These are phyloP conservation scores for Pseudonaja textilis DNA, from an alignment of 2,113 vertebrate genomes.

Conservation along the genomic window DNA sequence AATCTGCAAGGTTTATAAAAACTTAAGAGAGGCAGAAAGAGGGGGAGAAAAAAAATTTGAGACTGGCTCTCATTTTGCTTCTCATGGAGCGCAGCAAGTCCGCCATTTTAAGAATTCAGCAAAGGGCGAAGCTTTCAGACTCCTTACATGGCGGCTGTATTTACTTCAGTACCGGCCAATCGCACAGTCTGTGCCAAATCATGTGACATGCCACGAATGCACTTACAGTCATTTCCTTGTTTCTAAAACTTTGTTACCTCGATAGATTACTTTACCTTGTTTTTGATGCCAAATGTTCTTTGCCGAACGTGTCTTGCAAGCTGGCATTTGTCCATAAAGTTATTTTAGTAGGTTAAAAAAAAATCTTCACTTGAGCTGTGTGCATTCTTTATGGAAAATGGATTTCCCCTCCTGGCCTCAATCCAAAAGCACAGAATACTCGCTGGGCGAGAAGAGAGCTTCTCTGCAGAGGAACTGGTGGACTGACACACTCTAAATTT, in stretches of 20 bases:
- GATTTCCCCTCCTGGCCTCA: slow-evolving; percentile 87
- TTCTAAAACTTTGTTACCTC: slow-evolving; percentile 69
- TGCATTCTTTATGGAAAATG: slow-evolving; percentile 91
- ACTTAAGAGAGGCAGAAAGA: slow-evolving; percentile 56
- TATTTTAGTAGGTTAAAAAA: slow-evolving; percentile 79
- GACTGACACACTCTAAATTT: slow-evolving; percentile 81
- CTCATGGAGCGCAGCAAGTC: slow-evolving; percentile 67
- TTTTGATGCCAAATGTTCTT: slow-evolving; percentile 69
- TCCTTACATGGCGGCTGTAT: slow-evolving; percentile 90
- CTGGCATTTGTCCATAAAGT: slow-evolving; percentile 78
- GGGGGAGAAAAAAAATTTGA: slow-evolving; percentile 31
- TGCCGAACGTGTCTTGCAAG: slow-evolving; percentile 69
- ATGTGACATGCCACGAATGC: slow-evolving; percentile 88
- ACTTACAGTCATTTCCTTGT: slow-evolving; percentile 78
- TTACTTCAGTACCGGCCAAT: slow-evolving; percentile 81
- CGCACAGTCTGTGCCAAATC: slow-evolving; percentile 71
- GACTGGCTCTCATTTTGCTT: slow-evolving; percentile 60
- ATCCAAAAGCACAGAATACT: slow-evolving; percentile 78
- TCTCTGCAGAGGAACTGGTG: slow-evolving; percentile 78
- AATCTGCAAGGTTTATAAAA: slow-evolving; percentile 76
- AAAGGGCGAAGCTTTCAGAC: slow-evolving; percentile 76
- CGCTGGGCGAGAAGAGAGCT: slow-evolving; percentile 79
- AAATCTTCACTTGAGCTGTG: slow-evolving; percentile 76
- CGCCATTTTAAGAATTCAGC: slow-evolving; percentile 87
- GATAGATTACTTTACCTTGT: slow-evolving; percentile 64